phyloP scores from a whole-genome alignment of 2,113 vertebrate genomes.

The Ciconia boyciana region DNA sequence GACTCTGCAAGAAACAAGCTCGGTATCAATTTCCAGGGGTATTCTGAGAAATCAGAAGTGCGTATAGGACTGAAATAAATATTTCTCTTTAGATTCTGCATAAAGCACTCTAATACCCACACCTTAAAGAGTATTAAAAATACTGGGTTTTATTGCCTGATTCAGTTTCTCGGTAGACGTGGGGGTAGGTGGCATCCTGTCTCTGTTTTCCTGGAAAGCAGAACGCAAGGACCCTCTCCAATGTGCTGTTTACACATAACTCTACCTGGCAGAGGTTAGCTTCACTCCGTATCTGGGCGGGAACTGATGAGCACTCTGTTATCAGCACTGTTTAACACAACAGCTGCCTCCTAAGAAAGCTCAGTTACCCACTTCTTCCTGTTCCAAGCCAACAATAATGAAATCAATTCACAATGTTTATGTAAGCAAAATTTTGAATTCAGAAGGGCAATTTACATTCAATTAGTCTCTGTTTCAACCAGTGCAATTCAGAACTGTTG shows the following conservation, averaged over 20 bases:
- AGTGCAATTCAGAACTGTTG: background rate
- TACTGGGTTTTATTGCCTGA: background rate
- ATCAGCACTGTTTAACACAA: background rate
- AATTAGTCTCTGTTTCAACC: background rate
- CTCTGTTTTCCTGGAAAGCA: background rate
- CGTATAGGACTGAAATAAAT: background rate
- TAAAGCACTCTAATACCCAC: background rate
- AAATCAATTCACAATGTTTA: background rate
- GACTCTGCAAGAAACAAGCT: background rate
- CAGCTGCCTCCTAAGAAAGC: background rate
- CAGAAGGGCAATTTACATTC: background rate
- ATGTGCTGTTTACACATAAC: background rate
- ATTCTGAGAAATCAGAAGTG: conserved; percentile 1
- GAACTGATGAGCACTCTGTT: background rate
- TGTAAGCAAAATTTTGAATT: background rate
- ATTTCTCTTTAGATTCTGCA: background rate
- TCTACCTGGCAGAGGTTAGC: background rate
- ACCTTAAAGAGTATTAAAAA: background rate
- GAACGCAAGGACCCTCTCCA: background rate
- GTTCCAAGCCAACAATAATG: background rate
- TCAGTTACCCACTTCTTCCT: background rate
- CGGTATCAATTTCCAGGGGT: background rate
- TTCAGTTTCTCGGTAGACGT: background rate
- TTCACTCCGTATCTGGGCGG: background rate
- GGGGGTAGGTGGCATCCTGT: background rate